phyloP scores from a whole-genome alignment of 92 coral and sea anemone species.

The Muricea muricata region DNA sequence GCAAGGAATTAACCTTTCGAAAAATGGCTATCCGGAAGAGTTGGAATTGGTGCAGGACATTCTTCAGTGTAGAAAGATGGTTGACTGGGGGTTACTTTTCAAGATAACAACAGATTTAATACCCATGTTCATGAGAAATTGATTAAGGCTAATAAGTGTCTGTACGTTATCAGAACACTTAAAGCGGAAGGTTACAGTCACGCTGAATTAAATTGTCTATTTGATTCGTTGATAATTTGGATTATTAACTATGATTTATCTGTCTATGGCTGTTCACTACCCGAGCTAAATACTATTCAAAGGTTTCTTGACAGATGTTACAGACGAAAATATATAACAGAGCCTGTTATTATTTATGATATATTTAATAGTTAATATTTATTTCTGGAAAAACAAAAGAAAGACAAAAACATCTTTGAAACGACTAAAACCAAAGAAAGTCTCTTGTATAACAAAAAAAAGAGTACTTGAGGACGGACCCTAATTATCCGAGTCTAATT shows the following conservation, averaged over 20 bases:
- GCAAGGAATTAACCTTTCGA: background rate
- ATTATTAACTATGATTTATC: background rate
- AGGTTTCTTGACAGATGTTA: slow-evolving; percentile 17
- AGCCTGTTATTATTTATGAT: background rate
- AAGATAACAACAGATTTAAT: slow-evolving; percentile 38
- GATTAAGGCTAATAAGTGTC: slow-evolving; percentile 36
- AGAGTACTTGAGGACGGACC: no score
- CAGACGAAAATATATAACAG: background rate
- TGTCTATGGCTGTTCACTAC: slow-evolving; percentile 16
- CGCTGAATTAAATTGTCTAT: slow-evolving; percentile 39
- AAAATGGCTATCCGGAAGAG: no score
- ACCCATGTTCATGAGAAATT: slow-evolving; percentile 33
- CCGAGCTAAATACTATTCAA: background rate
- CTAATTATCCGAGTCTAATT: no score
- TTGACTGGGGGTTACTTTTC: no score
- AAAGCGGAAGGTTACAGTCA: slow-evolving; percentile 31
- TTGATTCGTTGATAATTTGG: slow-evolving; percentile 29
- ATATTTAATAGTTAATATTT: no score
- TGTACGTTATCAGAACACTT: slow-evolving; percentile 27
- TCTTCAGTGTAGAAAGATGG: no score
- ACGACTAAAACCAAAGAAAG: no score
- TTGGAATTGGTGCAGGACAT: no score
- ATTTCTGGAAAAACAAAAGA: no score
- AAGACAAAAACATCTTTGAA: no score
- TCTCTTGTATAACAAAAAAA: no score